Evolutionary conservation across 2,113 vertebrate species (phyloP), one percentile per base, ranked within the genome.

Genomic region (Sinocyclocheilus maitianheensis): DNA sequence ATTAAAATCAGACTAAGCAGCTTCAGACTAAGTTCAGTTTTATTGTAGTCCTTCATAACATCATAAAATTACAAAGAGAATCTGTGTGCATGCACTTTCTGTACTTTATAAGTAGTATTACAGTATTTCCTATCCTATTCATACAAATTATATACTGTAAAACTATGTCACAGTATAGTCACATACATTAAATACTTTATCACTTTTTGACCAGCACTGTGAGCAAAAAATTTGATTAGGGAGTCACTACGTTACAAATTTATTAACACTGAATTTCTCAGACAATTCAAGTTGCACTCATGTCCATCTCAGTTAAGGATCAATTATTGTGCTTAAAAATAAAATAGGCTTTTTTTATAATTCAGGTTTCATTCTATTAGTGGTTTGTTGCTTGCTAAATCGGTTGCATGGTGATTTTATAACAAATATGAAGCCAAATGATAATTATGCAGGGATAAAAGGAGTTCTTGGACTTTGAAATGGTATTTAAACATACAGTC

Each of bases 181-280:
- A 10, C 9, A 46, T 46, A 10, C 43, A 10, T 43, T 43, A 43
- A n/a, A 62, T n/a, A n/a, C 20, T 62, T 88, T 92, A 90, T 91
- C 87, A 34, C 77, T 48, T 12, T 34, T 87, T 37, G 20, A 71
- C 71, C 82, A 84, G 65, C 89, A 67, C 91, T 88, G 86, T 91
- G 82, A 81, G 71, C 89, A 91, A 95, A 95, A 95, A 93, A 93
- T 95, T 92, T 92, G 90, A 90, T 76, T 84, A 93, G 83, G 93
- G 93, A 88, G 92, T 90, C 86, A 77, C 43, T 79, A 0, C 24
- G 46, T 46, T 55, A 16, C 69, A 2, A 18, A 67, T 77, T 76
- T 80, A 55, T 10, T 13, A 86, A 60, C 79, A 51, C 24, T 58
- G 13, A 13, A 40, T 75, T 40, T 58, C 24, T 81, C 48, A 65